Conservation (phyloP, 1,140 invertebrate species). For the Drosophila aff. region DNA sequence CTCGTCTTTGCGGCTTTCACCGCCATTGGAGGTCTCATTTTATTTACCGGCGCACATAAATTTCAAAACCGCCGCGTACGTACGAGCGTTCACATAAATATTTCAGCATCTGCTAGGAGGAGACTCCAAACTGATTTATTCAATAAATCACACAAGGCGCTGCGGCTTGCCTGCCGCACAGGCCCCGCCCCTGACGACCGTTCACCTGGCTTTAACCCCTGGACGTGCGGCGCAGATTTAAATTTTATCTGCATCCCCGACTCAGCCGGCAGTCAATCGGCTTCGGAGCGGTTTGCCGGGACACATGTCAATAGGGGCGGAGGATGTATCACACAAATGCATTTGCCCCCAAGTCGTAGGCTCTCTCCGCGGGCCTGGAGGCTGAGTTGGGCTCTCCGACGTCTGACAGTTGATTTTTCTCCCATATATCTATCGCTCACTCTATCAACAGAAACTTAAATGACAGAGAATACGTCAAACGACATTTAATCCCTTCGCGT, state of each 20-base stretch:
- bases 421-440: slow-evolving; percentile 58
- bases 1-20: slow-evolving; percentile 72
- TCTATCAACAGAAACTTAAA: slow-evolving; percentile 76
- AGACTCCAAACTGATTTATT: slow-evolving; percentile 74
- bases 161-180: slow-evolving; percentile 4
- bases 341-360: slow-evolving; percentile 56
- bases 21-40: slow-evolving; percentile 59
- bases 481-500: slow-evolving; percentile 81
- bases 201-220: slow-evolving; percentile 51
- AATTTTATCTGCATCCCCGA: slow-evolving; percentile 67
- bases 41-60: slow-evolving; percentile 76
- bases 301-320: slow-evolving; percentile 67
- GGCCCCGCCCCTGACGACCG: background rate
- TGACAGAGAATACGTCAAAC: slow-evolving; percentile 79
- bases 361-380: background rate
- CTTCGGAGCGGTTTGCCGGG: slow-evolving; percentile 36
- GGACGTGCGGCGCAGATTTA: slow-evolving; percentile 58
- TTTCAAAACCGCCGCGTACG: slow-evolving; percentile 57
- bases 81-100: slow-evolving; percentile 61
- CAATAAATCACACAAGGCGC: slow-evolving; percentile 77
- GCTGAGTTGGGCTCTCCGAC: background rate
- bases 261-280: slow-evolving; percentile 31
- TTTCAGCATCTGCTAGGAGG: slow-evolving; percentile 61
- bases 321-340: slow-evolving; percentile 66
- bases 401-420: slow-evolving; percentile 36